Evolutionary conservation across 2,888 invertebrate species (phyloP), one percentile per base, ranked within the genome.

Genomic region (Dolomedes plantarius): DNA sequence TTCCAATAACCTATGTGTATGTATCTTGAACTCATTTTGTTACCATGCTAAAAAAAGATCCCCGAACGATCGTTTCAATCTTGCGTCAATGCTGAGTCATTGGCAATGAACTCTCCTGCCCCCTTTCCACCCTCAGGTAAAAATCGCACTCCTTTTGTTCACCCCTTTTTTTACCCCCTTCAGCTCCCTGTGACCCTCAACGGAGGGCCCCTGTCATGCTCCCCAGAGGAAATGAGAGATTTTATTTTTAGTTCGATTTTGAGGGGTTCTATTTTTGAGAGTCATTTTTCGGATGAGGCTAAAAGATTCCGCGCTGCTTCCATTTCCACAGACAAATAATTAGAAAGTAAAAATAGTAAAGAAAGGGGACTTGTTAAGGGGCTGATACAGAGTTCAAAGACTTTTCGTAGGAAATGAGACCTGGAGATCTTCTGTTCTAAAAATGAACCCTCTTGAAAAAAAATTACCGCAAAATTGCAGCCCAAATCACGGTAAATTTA

Each of bases 151-250:
- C 82, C 46, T 82, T 56, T 82, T 69, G 69, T 82, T 74, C 67
- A 73, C 80, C 80, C 73, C 36, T 81, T 80, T 76, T 77, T 76
- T 83, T 81, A 68, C 74, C 80, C 79, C 76, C 71, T 71, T 71
- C 65, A 83, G 56, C 31, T 83, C 71, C 82, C 82, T 83, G 9
- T 9, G 36, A 36, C 36, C 36, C 36, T 36, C 36, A 77, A 81
- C 79, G 62, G 64, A 67, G 76, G 76, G 76, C 72, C 76, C 71
- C 83, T 29, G 64, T 23, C 62, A 75, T 56, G 23, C 28, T 50
- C 72, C 75, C 39, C 32, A 28, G 7, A 32, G 56, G 56, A 85
- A 36, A 85, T 67, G 46, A 71, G 82, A 64, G 64, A 76, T 46
- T 65, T 73, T 85, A 85, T 85, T 77, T 85, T 85, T 77, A 62